Evolutionary conservation across 1,140 invertebrate species (phyloP), one percentile per base, ranked within the genome.

Genomic region (Micrasema minimum): DNA sequence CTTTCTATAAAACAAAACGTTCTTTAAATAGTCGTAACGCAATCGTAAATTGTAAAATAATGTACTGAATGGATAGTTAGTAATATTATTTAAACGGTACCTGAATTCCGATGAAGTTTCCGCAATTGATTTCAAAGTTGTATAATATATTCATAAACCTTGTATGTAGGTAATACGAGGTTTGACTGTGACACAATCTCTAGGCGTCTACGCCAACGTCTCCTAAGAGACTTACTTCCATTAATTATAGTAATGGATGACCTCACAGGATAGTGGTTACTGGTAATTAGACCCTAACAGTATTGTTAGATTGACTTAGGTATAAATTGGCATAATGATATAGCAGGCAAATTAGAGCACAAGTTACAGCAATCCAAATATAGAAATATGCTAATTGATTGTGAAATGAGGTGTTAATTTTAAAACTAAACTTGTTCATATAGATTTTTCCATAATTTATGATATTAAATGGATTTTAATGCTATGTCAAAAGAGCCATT

Each of bases 1-100:
- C 55, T 59, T 59, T 59, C 55, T 37, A 37, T 59, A 59, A 59
- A 59, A 59, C 18, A 10, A 41, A n/a, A 22, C 12, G 37, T 2
- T 18, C 35, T 59, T 20, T 20, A 23, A 31, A 53, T 53, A 35
- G 5, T 38, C 31, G 37, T 20, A 38, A 38, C 55, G 55, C 37
- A 59, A 59, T 59, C 55, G 37, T 5, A 59, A 35, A 38, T 18
- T 38, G 55, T 14, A 38, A 59, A 59, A 59, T 59, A 59, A 18
- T 20, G 16, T 4, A 41, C 55, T 38, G 26, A 31, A 31, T 31
- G 26, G 26, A 31, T 31, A 31, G 26, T 31, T 31, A 4, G 26
- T 20, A 38, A 7, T 20, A 41, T 37, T 41, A 41, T 38, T 41
- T 38, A 59, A 55, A 55, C 51, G 23, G 51, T 55, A 35, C 51